phyloP scores from a whole-genome alignment of 2,797 vertebrate genomes.

The Centroberyx gerrardi region DNA sequence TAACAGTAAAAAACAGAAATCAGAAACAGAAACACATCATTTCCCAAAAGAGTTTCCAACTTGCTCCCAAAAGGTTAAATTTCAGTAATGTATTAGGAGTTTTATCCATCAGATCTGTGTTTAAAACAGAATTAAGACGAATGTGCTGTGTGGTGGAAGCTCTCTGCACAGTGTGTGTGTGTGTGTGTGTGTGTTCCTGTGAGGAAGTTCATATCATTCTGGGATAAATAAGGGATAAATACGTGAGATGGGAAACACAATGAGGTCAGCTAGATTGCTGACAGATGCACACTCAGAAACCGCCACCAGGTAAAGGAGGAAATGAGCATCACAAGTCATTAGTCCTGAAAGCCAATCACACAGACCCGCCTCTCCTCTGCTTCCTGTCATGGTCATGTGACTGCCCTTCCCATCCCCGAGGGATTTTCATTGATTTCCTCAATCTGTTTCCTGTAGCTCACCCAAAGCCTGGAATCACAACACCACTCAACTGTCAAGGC shows the following conservation, averaged over 20 bases:
- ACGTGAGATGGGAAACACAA: not conserved
- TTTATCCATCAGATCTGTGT: no score
- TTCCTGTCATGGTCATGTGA: slow-evolving; percentile 57
- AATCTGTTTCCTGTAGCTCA: slow-evolving; percentile 50
- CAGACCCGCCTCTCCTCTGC: not conserved
- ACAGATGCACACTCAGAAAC: not conserved
- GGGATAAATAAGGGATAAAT: not conserved
- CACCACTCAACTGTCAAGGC: slow-evolving; percentile 35
- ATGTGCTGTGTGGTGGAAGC: no score
- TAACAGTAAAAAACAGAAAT: not conserved
- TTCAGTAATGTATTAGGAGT: no score
- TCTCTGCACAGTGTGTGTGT: no score
- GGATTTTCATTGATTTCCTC: slow-evolving; percentile 69
- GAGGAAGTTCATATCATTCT: not conserved
- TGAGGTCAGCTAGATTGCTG: not conserved
- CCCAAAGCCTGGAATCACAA: slow-evolving; percentile 45
- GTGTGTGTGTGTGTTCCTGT: no score
- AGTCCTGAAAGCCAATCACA: slow-evolving; percentile 26
- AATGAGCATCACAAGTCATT: not conserved
- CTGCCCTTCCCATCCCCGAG: slow-evolving; percentile 20
- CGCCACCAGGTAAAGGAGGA: not conserved
- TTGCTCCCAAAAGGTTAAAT: no score
- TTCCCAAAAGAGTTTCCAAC: no score
- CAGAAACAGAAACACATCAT: not conserved
- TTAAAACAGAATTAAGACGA: no score